Conservation (phyloP, 2,113 vertebrate species). For the Labeo rohita region DNA sequence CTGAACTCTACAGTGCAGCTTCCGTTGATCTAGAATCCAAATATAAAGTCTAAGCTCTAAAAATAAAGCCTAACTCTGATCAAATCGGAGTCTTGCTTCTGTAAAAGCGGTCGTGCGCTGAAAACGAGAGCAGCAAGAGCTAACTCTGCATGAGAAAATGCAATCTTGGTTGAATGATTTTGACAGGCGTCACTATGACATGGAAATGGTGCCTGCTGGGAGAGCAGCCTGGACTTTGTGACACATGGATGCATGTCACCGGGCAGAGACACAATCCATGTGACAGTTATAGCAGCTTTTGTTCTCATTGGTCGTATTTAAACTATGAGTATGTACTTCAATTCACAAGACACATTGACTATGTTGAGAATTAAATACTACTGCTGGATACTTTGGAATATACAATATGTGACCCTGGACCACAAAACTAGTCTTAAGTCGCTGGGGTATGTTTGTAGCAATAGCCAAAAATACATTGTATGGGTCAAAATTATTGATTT, state of each 20-base stretch:
- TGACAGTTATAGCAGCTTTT: neutral
- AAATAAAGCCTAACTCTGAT: neutral
- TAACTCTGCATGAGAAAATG: neutral
- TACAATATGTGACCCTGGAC: too few species aligned
- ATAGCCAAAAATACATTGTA: too few species aligned
- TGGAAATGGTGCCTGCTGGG: slow-evolving; percentile 12
- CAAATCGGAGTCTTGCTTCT: neutral
- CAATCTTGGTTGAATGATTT: slow-evolving; percentile 22
- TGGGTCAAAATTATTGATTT: too few species aligned
- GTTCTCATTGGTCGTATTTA: neutral
- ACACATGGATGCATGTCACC: slow-evolving; percentile 8
- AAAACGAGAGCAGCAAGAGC: neutral
- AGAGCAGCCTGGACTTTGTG: slow-evolving; percentile 9
- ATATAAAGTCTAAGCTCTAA: too few species aligned
- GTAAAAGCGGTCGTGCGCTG: neutral
- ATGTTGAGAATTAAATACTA: neutral
- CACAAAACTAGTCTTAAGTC: too few species aligned
- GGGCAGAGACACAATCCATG: neutral
- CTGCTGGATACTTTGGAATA: neutral
- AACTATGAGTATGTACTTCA: neutral
- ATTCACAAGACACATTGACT: neutral
- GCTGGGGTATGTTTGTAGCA: too few species aligned
- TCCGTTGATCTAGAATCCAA: too few species aligned
- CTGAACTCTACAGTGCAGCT: too few species aligned
- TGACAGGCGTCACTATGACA: slow-evolving; percentile 29